A percentile compares a stretch with the other conserved stretches of the same genome.
Evolutionary conservation across 2,113 vertebrate genomes (phyloP).

Genomic region (Amphiprion percula): DNA sequence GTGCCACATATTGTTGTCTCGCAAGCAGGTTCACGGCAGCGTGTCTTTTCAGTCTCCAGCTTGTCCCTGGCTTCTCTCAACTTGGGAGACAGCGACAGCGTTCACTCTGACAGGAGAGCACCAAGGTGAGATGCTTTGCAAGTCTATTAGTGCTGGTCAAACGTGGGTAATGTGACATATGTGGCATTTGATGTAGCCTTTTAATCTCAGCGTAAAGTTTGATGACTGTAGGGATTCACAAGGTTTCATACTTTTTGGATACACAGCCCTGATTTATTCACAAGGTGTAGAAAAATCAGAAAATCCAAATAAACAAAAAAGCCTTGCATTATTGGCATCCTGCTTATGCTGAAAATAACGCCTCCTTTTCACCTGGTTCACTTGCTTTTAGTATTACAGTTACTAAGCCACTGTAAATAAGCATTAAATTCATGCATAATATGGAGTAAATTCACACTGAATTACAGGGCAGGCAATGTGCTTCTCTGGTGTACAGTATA

Average conservation of each 20-base stretch:
- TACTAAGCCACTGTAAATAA: neutral
- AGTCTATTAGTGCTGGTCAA: neutral
- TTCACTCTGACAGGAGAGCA: slow-evolving; percentile 93
- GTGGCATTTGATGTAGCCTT: neutral
- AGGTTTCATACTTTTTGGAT: too few species aligned
- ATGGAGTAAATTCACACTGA: neutral
- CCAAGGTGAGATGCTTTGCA: slow-evolving; percentile 87
- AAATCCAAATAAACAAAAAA: neutral
- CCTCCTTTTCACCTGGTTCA: neutral
- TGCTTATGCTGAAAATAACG: neutral
- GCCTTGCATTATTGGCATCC: neutral
- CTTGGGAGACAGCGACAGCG: slow-evolving; percentile 91
- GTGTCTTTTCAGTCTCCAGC: slow-evolving; percentile 96
- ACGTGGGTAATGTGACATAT: neutral
- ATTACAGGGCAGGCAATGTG: neutral
- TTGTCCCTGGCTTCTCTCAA: slow-evolving; percentile 95
- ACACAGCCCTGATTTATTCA: neutral
- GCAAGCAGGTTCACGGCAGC: slow-evolving; percentile 87
- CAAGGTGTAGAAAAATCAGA: neutral
- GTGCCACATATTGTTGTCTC: slow-evolving; percentile 79
- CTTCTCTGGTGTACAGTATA: neutral
- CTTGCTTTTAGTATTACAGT: neutral
- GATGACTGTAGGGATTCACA: too few species aligned
- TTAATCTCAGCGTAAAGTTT: too few species aligned
- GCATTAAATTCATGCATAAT: neutral